phyloP scores from a whole-genome alignment of 1,140 invertebrate species.

The Campoletis sonorensis region DNA sequence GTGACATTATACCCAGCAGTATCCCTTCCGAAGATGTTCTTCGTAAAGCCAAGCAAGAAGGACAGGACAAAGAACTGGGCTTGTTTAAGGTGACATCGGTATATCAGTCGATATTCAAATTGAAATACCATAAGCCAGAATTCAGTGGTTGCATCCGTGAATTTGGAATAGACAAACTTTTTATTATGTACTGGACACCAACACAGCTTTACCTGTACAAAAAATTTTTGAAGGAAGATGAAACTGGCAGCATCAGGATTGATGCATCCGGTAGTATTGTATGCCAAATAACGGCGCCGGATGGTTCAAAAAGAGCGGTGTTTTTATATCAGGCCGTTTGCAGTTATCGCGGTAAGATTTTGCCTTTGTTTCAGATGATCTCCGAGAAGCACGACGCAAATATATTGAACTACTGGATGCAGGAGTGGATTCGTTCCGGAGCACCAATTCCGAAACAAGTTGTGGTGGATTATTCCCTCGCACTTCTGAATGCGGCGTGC shows the following conservation, averaged over 20 bases:
- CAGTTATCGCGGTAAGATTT: constrained; percentile 39
- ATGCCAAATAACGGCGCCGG: constrained; percentile 19
- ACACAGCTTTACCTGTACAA: constrained; percentile 36
- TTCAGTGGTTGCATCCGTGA: constrained; percentile 25
- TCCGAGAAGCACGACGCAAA: constrained; percentile 43
- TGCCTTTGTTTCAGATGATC: constrained; percentile 51
- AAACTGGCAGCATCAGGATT: constrained; percentile 27
- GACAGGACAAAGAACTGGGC: constrained; percentile 32
- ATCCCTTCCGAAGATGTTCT: constrained; percentile 33
- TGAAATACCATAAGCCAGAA: constrained; percentile 39
- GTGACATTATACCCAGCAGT: constrained; percentile 38
- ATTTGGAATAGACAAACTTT: constrained; percentile 41
- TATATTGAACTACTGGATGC: constrained; percentile 30
- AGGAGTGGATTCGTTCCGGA: constrained; percentile 41
- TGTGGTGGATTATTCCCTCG: constrained; percentile 38
- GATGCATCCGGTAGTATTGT: constrained; percentile 47
- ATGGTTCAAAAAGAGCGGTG: constrained; percentile 31
- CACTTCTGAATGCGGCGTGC: constrained; percentile 32
- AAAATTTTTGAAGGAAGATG: neutral
- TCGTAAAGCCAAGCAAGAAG: constrained; percentile 42
- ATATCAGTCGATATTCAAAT: constrained; percentile 16
- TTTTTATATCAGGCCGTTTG: constrained; percentile 48
- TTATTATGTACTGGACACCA: constrained; percentile 40
- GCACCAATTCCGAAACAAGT: constrained; percentile 27
- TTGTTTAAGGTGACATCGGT: neutral